Conservation (phyloP, 1,140 invertebrate genomes). For the Fopius arisanus region DNA sequence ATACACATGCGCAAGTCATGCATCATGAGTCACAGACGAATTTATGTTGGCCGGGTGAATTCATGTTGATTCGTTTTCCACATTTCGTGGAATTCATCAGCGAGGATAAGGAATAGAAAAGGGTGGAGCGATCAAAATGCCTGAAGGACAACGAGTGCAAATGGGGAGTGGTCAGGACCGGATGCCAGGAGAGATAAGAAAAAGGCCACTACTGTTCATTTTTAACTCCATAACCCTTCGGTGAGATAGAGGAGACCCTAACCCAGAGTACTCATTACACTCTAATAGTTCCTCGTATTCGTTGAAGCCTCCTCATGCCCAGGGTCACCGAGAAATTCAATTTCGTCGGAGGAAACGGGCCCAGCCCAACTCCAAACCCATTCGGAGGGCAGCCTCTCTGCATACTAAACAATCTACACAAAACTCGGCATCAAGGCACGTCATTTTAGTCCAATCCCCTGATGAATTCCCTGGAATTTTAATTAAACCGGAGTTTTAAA, state of each 20-base stretch:
- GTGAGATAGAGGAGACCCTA: conserved; percentile 40
- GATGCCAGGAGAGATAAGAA: conserved; percentile 39
- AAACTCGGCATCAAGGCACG: neutral
- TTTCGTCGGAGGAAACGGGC: conserved; percentile 35
- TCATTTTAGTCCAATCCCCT: neutral
- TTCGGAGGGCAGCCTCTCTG: conserved; percentile 28
- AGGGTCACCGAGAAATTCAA: conserved; percentile 48
- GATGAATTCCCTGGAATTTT: conserved; percentile 22
- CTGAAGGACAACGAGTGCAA: conserved; percentile 41
- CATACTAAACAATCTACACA: conserved; percentile 37
- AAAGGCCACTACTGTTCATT: conserved; percentile 48
- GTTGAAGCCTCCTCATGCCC: conserved; percentile 27
- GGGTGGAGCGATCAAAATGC: conserved; percentile 45
- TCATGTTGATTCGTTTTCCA: too few species aligned
- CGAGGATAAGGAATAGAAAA: conserved; percentile 38
- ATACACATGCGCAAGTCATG: too few species aligned
- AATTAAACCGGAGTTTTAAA: conserved; percentile 13
- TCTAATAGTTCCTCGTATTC: conserved; percentile 56
- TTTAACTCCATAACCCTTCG: conserved; percentile 4
- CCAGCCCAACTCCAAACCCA: neutral
- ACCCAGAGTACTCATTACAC: conserved; percentile 47
- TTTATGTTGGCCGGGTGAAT: too few species aligned
- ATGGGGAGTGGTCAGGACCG: conserved; percentile 48
- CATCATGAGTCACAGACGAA: too few species aligned
- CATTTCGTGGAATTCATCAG: conserved; percentile 7